Conservation (phyloP, 2,797 vertebrate species). For the Cyprinodon diabolis region DNA sequence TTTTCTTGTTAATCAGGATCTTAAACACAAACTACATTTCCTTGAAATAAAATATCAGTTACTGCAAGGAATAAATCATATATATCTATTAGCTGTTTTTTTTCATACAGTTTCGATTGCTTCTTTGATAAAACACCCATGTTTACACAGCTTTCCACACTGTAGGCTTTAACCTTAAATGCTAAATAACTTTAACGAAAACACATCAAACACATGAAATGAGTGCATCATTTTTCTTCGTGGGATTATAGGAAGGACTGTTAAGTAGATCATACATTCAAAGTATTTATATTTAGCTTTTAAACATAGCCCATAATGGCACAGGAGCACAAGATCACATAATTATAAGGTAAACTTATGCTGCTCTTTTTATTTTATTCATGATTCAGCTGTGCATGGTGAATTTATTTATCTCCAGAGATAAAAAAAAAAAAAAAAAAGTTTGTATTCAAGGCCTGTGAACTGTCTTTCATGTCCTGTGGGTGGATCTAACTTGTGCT, state of each 20-base stretch:
- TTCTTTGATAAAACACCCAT: not conserved
- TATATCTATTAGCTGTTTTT: not conserved
- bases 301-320: slow-evolving; percentile 43
- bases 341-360: slow-evolving; percentile 45
- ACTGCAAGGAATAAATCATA: not conserved
- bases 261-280: slow-evolving; percentile 29
- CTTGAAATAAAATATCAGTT: not conserved
- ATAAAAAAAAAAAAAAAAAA: too few species aligned
- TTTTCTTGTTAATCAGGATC: not conserved
- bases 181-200: slow-evolving; percentile 13
- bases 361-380: slow-evolving; percentile 53
- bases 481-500: slow-evolving; percentile 59
- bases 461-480: slow-evolving; percentile 61
- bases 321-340: slow-evolving; percentile 33
- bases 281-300: slow-evolving; percentile 12
- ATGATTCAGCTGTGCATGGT: slow-evolving; percentile 35
- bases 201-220: slow-evolving; percentile 4
- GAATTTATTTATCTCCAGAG: slow-evolving; percentile 59
- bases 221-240: not conserved
- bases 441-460: slow-evolving; percentile 58
- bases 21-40: not conserved
- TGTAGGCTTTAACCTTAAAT: slow-evolving; percentile 3
- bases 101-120: not conserved
- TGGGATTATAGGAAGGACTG: slow-evolving; percentile 10
- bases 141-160: not conserved